Percentiles rank a stretch among this genome's conserved stretches.
These are phyloP conservation scores for Microplitis deprimator DNA, from an alignment of 2,888 invertebrate species.

Conservation along the genomic window DNA sequence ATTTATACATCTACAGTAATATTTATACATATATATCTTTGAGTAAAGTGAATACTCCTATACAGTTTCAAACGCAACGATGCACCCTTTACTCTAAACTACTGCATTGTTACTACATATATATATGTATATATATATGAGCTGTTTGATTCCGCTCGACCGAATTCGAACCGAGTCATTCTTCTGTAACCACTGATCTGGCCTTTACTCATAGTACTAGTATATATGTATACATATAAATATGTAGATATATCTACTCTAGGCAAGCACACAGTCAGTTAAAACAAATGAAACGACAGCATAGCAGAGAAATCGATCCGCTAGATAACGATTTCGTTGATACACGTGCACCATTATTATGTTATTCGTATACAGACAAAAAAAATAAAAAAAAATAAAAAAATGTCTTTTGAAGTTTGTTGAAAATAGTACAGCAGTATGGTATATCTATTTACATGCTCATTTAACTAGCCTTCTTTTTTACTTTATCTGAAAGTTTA, in stretches of 20 bases:
- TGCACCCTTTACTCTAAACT: constrained; percentile 8
- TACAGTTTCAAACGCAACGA: constrained; percentile 14
- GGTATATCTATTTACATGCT: not conserved
- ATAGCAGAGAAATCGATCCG: constrained; percentile 32
- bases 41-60: not conserved
- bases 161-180: constrained; percentile 39
- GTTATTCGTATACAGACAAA: constrained; percentile 11
- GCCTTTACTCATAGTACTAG: not conserved
- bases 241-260: not conserved
- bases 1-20: not conserved
- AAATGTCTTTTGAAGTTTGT: not conserved
- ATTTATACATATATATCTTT: constrained; percentile 11
- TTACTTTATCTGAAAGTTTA: constrained; percentile 3
- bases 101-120: not conserved
- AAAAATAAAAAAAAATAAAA: constrained; percentile 9
- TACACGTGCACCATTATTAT: constrained; percentile 36
- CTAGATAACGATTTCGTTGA: constrained; percentile 36
- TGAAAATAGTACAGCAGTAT: not conserved
- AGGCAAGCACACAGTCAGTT: constrained; percentile 20
- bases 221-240: not conserved
- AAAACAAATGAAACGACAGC: constrained; percentile 34
- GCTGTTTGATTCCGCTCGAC: constrained; percentile 34
- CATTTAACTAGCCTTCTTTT: not conserved
- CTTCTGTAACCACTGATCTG: constrained; percentile 17
- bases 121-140: not conserved